Conservation (phyloP, 2,113 vertebrate species). For the Gallinago media region DNA sequence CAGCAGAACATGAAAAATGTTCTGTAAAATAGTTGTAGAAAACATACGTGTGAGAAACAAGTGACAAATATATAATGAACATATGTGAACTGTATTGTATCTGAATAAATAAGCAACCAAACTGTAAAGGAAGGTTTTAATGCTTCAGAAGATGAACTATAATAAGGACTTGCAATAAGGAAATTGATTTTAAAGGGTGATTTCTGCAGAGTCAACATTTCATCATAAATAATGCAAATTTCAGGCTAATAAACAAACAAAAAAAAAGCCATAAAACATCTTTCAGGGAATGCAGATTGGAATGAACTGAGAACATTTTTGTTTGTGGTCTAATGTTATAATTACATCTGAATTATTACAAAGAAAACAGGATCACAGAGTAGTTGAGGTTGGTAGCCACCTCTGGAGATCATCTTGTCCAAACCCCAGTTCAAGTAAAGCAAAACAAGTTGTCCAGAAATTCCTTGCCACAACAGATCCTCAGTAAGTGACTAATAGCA, state of each 20-base stretch:
- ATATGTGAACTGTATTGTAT: neutral
- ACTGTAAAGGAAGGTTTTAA: neutral
- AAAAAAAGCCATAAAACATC: neutral
- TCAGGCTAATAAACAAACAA: neutral
- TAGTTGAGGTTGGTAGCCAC: neutral
- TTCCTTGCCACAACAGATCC: too few species aligned
- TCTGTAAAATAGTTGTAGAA: neutral
- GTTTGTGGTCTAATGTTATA: neutral
- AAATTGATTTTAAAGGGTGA: neutral
- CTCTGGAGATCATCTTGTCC: neutral
- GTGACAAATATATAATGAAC: neutral
- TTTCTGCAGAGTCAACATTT: neutral
- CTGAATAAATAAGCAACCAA: neutral
- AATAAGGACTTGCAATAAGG: neutral
- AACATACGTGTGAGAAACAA: neutral
- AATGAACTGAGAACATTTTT: neutral
- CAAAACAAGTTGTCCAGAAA: too few species aligned
- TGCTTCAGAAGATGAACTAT: neutral
- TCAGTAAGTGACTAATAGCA: too few species aligned
- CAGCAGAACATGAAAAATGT: neutral
- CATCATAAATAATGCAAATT: neutral
- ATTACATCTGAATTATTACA: neutral
- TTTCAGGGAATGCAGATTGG: neutral
- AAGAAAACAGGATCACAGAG: neutral
- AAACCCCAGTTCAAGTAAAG: neutral